A percentile compares a stretch with the other conserved stretches of the same genome.
phyloP scores from a whole-genome alignment of 2,797 vertebrate genomes.

The Chelon labrosus region DNA sequence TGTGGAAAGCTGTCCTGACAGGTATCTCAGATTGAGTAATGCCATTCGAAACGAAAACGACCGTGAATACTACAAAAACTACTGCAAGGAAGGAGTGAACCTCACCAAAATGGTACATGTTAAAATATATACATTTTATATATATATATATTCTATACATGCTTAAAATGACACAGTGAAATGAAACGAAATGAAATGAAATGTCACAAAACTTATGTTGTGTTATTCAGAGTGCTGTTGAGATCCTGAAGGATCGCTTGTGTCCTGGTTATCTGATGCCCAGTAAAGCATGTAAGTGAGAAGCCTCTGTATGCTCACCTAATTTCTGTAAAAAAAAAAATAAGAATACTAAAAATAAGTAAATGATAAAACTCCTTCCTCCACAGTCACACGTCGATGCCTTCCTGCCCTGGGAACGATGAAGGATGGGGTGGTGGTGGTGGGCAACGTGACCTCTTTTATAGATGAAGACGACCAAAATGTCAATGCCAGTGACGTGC shows the following conservation, averaged over 20 bases:
- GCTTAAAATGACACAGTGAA: background rate
- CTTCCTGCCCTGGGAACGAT: slow-evolving; percentile 87
- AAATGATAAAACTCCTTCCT: slow-evolving; percentile 19
- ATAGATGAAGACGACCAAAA: slow-evolving; percentile 57
- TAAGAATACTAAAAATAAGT: background rate
- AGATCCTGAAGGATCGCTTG: slow-evolving; percentile 85
- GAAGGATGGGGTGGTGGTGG: slow-evolving; percentile 87
- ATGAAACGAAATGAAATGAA: background rate
- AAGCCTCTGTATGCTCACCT: background rate
- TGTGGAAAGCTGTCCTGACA: slow-evolving; percentile 88
- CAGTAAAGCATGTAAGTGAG: slow-evolving; percentile 90
- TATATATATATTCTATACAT: no score
- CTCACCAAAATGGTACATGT: slow-evolving; percentile 59
- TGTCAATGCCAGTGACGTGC: slow-evolving; percentile 88
- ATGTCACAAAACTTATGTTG: background rate
- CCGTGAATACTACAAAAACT: slow-evolving; percentile 84
- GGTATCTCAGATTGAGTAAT: slow-evolving; percentile 82
- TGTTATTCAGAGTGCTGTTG: slow-evolving; percentile 71
- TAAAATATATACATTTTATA: background rate
- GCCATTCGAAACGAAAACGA: slow-evolving; percentile 58
- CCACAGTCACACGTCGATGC: slow-evolving; percentile 90
- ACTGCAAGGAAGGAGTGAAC: slow-evolving; percentile 84
- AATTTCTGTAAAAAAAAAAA: background rate
- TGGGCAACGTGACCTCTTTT: slow-evolving; percentile 89
- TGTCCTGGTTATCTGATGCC: slow-evolving; percentile 91